Evolutionary conservation across 2,797 vertebrate genomes (phyloP).

Genomic region (Yasuhikotakia modesta): DNA sequence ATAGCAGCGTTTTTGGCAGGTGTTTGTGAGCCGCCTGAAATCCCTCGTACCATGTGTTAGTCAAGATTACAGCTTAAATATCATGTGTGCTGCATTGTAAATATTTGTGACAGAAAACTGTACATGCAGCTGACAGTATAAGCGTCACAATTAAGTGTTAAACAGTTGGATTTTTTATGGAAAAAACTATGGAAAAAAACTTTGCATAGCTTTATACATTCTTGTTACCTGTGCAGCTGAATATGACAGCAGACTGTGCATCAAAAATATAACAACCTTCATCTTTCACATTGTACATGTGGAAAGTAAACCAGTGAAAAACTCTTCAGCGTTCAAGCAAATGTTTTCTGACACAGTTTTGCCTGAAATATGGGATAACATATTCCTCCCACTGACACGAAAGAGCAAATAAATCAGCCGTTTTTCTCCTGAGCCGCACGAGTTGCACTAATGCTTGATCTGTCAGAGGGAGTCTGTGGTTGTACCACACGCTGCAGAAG

Average conservation of each 20-base stretch:
- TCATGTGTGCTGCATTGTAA: background rate
- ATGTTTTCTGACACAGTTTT: slow-evolving; percentile 32
- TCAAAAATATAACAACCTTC: background rate
- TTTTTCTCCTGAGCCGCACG: slow-evolving; percentile 28
- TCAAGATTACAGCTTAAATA: slow-evolving; percentile 40
- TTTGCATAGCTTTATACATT: background rate
- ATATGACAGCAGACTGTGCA: too few species aligned
- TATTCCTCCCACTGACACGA: slow-evolving; percentile 39
- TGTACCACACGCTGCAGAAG: slow-evolving; percentile 15
- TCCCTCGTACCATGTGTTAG: slow-evolving; percentile 29
- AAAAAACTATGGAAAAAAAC: too few species aligned
- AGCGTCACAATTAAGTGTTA: background rate
- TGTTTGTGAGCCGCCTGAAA: slow-evolving; percentile 32
- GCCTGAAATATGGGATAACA: slow-evolving; percentile 30
- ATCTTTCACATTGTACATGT: background rate
- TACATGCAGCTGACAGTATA: background rate
- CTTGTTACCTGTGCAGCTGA: too few species aligned
- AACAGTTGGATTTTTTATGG: too few species aligned
- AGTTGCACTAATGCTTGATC: slow-evolving; percentile 32
- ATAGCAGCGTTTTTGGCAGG: slow-evolving; percentile 35
- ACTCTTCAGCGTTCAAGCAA: background rate
- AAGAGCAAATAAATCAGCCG: slow-evolving; percentile 15
- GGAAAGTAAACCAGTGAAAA: slow-evolving; percentile 3
- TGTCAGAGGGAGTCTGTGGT: background rate
- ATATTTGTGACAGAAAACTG: slow-evolving; percentile 3